Evolutionary conservation across 2,797 vertebrate genomes (phyloP).

Genomic region (Falco naumanni): DNA sequence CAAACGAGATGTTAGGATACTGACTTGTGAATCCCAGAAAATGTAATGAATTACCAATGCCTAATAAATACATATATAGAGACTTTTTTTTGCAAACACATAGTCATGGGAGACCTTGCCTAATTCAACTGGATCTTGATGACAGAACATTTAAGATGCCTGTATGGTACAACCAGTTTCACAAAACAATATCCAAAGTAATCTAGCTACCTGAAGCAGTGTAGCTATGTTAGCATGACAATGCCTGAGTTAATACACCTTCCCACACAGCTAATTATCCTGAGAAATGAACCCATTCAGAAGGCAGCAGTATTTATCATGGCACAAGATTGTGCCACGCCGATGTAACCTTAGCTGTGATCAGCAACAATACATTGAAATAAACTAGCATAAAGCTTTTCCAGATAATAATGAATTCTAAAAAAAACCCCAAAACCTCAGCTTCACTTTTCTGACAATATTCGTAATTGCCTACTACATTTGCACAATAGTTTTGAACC

Average conservation of each 20-base stretch:
- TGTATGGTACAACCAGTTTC: neutral
- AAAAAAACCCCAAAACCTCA: neutral
- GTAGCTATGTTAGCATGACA: neutral
- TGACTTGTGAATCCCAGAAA: neutral
- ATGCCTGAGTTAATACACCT: neutral
- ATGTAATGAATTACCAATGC: neutral
- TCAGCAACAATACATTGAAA: neutral
- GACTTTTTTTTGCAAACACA: neutral
- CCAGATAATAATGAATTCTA: neutral
- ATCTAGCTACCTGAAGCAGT: neutral
- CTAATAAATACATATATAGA: neutral
- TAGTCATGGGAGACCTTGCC: neutral
- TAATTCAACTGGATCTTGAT: neutral
- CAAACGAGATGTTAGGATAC: neutral
- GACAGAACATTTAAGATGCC: neutral
- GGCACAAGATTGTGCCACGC: neutral
- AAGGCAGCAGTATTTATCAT: neutral
- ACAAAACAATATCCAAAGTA: neutral
- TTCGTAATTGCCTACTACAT: neutral
- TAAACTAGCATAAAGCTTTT: neutral
- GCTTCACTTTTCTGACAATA: neutral
- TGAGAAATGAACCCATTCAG: neutral
- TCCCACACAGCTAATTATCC: neutral
- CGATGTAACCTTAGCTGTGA: neutral
- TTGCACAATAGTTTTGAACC: neutral